These are phyloP conservation scores for Leucopternis melanops DNA, from an alignment of 2,113 vertebrate genomes.

Conservation along the genomic window DNA sequence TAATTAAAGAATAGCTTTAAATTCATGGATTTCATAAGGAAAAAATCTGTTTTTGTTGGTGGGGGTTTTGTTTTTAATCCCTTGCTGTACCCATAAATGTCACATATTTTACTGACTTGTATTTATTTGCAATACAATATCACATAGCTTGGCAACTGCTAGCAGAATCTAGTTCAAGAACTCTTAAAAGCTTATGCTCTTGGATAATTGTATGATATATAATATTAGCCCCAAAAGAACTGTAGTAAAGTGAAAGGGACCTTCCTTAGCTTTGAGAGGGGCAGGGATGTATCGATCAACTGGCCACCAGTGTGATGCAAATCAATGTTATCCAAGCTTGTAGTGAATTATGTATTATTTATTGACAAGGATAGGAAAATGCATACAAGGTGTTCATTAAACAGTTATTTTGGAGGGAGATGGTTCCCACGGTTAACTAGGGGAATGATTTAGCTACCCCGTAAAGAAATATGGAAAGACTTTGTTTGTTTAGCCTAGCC, in stretches of 20 bases:
- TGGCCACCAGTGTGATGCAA: not conserved
- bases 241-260: not conserved
- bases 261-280: not conserved
- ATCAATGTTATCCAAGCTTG: not conserved
- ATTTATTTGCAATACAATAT: not conserved
- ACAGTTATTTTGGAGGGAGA: not conserved
- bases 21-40: not conserved
- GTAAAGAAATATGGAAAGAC: not conserved
- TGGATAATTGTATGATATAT: not conserved
- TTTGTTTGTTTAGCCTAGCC: not conserved
- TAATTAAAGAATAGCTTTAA: not conserved
- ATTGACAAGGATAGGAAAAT: not conserved
- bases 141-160: not conserved
- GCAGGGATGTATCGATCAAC: not conserved
- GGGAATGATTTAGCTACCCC: not conserved
- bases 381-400: not conserved
- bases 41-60: not conserved
- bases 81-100: not conserved
- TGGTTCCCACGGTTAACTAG: not conserved
- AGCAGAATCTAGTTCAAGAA: not conserved
- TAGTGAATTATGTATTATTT: not conserved
- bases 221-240: not conserved
- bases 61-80: no score
- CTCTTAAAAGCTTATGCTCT: not conserved
- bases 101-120: not conserved